Evolutionary conservation across 1,140 invertebrate species (phyloP).

Genomic region (Bombus polaris): DNA sequence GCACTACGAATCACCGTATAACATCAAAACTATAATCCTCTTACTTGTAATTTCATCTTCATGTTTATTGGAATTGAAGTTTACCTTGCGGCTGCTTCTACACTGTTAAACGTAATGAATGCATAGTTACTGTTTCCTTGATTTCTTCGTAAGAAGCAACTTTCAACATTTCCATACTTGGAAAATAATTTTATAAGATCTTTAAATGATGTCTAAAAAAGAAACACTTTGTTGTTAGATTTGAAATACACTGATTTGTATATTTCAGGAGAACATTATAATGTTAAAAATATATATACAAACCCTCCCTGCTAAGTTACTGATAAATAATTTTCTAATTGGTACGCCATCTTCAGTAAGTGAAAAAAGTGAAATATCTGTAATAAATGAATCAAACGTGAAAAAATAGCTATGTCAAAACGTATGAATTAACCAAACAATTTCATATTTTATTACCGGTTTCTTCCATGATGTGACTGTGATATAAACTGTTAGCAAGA

Average conservation of each 20-base stretch:
- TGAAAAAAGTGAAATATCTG: conserved; percentile 10
- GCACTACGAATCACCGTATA: conserved; percentile 69
- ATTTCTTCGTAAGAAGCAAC: conserved; percentile 76
- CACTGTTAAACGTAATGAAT: conserved; percentile 75
- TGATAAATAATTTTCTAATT: conserved; percentile 79
- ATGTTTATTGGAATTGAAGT: conserved; percentile 47
- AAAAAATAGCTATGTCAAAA: background rate
- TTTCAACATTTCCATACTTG: conserved; percentile 75
- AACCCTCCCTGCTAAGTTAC: conserved; percentile 76
- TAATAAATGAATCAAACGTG: background rate
- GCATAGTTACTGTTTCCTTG: conserved; percentile 75
- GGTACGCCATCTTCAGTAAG: conserved; percentile 71
- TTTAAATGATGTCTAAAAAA: conserved; percentile 75
- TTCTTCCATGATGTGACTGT: background rate
- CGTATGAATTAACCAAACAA: background rate
- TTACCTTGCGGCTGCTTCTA: conserved; percentile 72
- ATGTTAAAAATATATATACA: background rate
- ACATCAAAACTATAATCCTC: background rate
- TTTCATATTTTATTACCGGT: background rate
- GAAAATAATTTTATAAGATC: conserved; percentile 75
- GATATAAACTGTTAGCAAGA: background rate
- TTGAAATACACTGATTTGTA: too few relatives aligned
- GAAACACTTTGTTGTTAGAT: conserved; percentile 24
- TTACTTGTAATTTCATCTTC: conserved; percentile 27
- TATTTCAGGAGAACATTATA: too few relatives aligned